Evolutionary conservation across 2,888 invertebrate species (phyloP).

Genomic region (Leptura quadrifasciata): DNA sequence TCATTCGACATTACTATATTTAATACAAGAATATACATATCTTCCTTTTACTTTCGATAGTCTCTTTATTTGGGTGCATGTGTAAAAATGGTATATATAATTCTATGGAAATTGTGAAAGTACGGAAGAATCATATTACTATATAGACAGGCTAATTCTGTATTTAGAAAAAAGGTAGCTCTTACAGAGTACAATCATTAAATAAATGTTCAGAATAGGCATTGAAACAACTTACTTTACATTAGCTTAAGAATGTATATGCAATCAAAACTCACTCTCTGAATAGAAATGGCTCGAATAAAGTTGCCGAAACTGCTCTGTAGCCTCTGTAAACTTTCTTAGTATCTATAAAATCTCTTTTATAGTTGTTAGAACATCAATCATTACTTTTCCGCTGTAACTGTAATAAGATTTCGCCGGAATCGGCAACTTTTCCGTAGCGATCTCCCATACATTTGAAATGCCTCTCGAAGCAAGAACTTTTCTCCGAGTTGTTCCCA

Average conservation of each 20-base stretch:
- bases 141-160: no score
- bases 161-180: no score
- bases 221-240: background rate
- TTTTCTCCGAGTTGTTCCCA: slow-evolving; percentile 40
- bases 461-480: slow-evolving; percentile 28
- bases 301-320: slow-evolving; percentile 28
- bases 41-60: no score
- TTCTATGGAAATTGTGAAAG: no score
- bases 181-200: no score
- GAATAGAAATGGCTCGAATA: background rate
- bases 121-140: no score
- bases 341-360: slow-evolving; percentile 37
- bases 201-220: no score
- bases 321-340: slow-evolving; percentile 25
- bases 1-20: no score
- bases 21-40: no score
- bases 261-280: background rate
- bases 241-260: background rate
- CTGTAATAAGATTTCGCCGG: slow-evolving; percentile 39
- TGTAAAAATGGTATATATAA: no score
- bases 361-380: slow-evolving; percentile 43
- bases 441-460: slow-evolving; percentile 22
- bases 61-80: no score
- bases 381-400: slow-evolving; percentile 42
- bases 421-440: slow-evolving; percentile 43